Percentiles rank a stretch among this genome's conserved stretches.
Evolutionary conservation across 2,113 vertebrate genomes (phyloP).

Genomic region (Murina feae): DNA sequence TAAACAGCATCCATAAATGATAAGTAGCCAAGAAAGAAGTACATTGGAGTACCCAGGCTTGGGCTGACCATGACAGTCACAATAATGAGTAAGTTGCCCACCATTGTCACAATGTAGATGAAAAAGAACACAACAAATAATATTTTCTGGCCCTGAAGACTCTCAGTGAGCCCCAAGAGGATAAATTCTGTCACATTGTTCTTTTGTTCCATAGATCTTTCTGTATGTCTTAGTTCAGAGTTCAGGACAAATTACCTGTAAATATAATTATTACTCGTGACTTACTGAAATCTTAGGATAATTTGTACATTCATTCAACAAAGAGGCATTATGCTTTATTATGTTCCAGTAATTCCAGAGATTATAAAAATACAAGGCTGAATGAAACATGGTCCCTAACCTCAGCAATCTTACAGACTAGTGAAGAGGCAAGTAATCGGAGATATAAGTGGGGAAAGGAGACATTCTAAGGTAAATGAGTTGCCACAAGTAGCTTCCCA

Average conservation of each 20-base stretch:
- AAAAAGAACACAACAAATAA: conserved; percentile 56
- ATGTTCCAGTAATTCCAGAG: not conserved
- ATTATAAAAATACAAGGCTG: not conserved
- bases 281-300: not conserved
- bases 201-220: conserved; percentile 16
- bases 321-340: not conserved
- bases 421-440: not conserved
- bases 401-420: not conserved
- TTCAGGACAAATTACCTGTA: not conserved
- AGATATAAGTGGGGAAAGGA: not conserved
- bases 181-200: conserved; percentile 71
- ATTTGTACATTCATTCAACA: not conserved
- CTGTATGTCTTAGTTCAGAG: not conserved
- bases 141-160: conserved; percentile 38
- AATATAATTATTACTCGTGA: not conserved
- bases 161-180: conserved; percentile 62
- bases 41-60: conserved; percentile 43
- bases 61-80: conserved; percentile 43
- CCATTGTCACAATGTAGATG: conserved; percentile 49
- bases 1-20: conserved; percentile 57
- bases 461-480: not conserved
- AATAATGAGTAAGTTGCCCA: conserved; percentile 36
- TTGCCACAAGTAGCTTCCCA: not conserved
- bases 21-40: conserved; percentile 63
- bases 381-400: not conserved